phyloP scores from a whole-genome alignment of 2,113 vertebrate genomes.

The Chaenogobius annularis region DNA sequence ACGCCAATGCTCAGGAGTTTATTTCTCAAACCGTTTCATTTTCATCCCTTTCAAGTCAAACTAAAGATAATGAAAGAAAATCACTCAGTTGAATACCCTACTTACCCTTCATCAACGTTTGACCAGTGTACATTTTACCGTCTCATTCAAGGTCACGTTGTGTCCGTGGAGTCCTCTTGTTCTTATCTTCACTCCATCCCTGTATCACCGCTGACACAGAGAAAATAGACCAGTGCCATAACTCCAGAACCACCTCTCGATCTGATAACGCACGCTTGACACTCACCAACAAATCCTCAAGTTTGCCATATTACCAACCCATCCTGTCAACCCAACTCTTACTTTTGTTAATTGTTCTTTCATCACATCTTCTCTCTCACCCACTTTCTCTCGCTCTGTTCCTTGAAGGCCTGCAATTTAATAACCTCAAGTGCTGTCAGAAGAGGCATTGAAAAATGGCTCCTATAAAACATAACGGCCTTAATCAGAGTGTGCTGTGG shows the following conservation, averaged over 20 bases:
- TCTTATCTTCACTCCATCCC: slow-evolving; percentile 66
- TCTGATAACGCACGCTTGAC: slow-evolving; percentile 70
- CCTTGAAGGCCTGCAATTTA: slow-evolving; percentile 92
- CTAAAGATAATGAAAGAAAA: background rate
- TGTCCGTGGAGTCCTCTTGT: slow-evolving; percentile 51
- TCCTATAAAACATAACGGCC: slow-evolving; percentile 98
- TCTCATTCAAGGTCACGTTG: slow-evolving; percentile 63
- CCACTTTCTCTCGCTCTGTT: slow-evolving; percentile 69
- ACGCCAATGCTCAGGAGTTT: too few relatives aligned
- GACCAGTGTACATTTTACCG: background rate
- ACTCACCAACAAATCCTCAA: slow-evolving; percentile 70
- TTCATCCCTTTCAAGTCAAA: background rate
- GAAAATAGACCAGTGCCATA: slow-evolving; percentile 65
- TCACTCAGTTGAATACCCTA: background rate
- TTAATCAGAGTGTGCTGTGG: slow-evolving; percentile 94
- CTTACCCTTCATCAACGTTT: background rate
- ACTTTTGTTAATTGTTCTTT: slow-evolving; percentile 65
- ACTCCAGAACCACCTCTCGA: slow-evolving; percentile 41
- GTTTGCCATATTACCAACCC: slow-evolving; percentile 73
- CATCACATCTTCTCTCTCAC: slow-evolving; percentile 21
- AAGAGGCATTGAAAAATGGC: slow-evolving; percentile 94
- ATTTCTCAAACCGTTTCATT: background rate
- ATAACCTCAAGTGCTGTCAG: slow-evolving; percentile 98
- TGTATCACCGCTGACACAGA: slow-evolving; percentile 66
- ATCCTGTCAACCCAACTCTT: slow-evolving; percentile 70